These are phyloP conservation scores for Amphiduros pacificus DNA, from an alignment of 2,888 invertebrate species.

Conservation along the genomic window DNA sequence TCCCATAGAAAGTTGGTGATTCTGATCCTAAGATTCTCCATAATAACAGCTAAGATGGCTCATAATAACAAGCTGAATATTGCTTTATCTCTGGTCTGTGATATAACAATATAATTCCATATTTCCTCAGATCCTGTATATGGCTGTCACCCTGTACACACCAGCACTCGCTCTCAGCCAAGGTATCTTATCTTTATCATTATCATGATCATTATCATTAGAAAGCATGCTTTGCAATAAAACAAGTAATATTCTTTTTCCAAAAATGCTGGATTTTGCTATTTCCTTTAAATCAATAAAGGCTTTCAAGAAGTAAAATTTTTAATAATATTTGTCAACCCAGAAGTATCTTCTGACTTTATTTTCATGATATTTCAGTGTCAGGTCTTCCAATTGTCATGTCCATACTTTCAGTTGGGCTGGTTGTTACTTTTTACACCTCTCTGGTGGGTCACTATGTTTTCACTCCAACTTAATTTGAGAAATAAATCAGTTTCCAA, in stretches of 20 bases:
- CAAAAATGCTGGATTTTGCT: neutral
- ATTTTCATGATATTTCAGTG: slow-evolving; percentile 40
- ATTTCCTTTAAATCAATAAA: neutral
- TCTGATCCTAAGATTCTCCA: no score
- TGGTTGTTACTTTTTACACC: slow-evolving; percentile 60
- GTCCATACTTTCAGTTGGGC: slow-evolving; percentile 52
- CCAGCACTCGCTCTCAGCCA: slow-evolving; percentile 80
- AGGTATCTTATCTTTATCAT: slow-evolving; percentile 31
- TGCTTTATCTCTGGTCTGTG: no score
- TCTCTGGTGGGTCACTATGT: slow-evolving; percentile 53
- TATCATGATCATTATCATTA: neutral
- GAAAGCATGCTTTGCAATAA: neutral
- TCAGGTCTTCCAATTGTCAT: slow-evolving; percentile 52
- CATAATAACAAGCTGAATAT: no score
- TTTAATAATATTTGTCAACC: neutral
- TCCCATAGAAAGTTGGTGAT: no score
- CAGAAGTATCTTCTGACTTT: neutral
- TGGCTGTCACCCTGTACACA: slow-evolving; percentile 83
- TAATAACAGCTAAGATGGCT: no score
- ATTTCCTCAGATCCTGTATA: slow-evolving; percentile 56
- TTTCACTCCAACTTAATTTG: no score
- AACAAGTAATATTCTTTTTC: neutral
- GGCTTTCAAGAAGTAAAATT: neutral
- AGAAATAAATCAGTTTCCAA: no score
- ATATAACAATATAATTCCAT: neutral